Evolutionary conservation across 35 echinoderm and acorn worm genomes (phyloP).

Genomic region (Ophioderma brevispina): DNA sequence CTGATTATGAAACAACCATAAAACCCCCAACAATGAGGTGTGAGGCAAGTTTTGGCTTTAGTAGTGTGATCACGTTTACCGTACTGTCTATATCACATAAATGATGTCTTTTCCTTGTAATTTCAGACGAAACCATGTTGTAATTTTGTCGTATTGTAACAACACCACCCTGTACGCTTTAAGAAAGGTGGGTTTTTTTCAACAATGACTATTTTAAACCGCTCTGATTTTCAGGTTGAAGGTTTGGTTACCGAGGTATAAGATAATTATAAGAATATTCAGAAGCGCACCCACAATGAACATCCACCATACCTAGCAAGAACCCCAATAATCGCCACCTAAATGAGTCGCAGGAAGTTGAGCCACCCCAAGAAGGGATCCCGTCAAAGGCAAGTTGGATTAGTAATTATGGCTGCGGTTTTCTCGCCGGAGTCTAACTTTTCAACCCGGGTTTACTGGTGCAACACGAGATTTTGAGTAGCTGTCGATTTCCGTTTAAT

Average conservation of each 20-base stretch:
- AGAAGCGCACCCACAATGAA: background rate
- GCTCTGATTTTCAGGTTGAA: background rate
- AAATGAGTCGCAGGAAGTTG: background rate
- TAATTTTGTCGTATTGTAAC: background rate
- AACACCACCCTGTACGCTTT: background rate
- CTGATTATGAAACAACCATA: no score
- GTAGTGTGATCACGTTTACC: no score
- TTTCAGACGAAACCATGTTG: no score
- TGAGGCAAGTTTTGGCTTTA: no score
- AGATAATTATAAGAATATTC: background rate
- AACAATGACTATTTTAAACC: background rate
- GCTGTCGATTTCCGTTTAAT: no score
- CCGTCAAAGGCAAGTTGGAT: background rate
- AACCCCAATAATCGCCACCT: background rate
- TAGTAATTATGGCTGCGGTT: no score
- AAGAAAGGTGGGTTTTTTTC: background rate
- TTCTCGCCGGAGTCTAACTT: no score
- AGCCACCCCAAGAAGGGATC: background rate
- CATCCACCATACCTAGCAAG: background rate
- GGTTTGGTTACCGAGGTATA: background rate
- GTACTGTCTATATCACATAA: no score
- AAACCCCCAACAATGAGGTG: no score
- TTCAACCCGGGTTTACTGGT: no score
- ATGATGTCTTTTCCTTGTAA: no score
- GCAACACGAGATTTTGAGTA: no score